Evolutionary conservation across 1,140 invertebrate genomes (phyloP).

Genomic region (Pemphigus obesinymphae): DNA sequence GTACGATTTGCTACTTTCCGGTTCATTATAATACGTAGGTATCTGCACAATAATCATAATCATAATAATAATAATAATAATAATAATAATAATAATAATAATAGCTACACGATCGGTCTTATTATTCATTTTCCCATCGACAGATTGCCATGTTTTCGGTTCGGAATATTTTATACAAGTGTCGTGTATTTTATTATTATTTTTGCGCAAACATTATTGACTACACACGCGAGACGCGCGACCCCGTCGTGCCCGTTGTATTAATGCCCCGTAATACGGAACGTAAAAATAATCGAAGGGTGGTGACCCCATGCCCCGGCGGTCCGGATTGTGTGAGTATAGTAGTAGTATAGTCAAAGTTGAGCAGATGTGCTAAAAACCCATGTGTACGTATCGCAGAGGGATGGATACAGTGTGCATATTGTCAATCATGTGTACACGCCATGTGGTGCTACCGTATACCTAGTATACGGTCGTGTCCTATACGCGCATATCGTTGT

Average conservation of each 20-base stretch:
- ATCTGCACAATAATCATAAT: not conserved
- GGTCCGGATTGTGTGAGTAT: not conserved
- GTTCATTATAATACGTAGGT: not conserved
- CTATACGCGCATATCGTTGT: too few species aligned
- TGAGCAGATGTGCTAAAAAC: constrained; percentile 23
- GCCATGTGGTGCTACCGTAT: not conserved
- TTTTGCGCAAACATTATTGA: not conserved
- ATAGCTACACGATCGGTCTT: not conserved
- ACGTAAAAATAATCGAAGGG: constrained; percentile 13
- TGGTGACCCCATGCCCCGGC: not conserved
- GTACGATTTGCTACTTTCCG: not conserved
- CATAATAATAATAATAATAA: not conserved
- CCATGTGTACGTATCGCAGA: too few species aligned
- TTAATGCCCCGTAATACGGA: too few species aligned
- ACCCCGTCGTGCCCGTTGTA: not conserved
- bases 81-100: not conserved
- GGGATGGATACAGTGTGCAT: not conserved
- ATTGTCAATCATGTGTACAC: not conserved
- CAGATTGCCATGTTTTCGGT: constrained; percentile 2
- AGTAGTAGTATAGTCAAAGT: too few species aligned
- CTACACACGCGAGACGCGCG: not conserved
- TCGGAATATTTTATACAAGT: not conserved
- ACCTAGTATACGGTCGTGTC: too few species aligned
- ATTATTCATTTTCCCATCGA: not conserved
- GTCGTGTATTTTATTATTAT: not conserved